Base-by-base conservation (phyloP, 2,113 vertebrate genomes). In the Thunnus maccoyii region DNA sequence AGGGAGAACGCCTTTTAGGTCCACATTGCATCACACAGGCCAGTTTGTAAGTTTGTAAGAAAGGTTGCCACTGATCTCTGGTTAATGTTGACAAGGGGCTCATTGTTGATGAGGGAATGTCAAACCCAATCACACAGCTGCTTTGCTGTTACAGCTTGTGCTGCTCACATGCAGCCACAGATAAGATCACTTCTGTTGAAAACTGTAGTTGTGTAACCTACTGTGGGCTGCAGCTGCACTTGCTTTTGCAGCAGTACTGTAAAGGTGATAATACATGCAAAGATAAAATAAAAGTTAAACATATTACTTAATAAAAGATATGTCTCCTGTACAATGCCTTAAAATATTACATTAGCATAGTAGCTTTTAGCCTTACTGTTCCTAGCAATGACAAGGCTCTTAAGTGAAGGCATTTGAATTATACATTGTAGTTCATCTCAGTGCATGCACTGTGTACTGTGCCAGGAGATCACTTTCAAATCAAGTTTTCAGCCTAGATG, bases 161-260 rank as follows among this genome's bases (percentile, higher is more conserved):
- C 78, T 56, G 74, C 86, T 92, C 83, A 86, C 90, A 80, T 75
- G 80, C 78, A 88, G 82, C 25, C 18, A 66, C 57, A 85, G 89
- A 94, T 91, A 92, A 92, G 85, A 91, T 91, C 89, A 60, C 76
- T 78, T 82, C 74, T 87, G 87, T 77, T 76, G 71, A 50, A 87
- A 76, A 83, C 27, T 65, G 51, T 47, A 66, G 76, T 90, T 90
- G 86, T 85, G 81, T 84, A 88, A 90, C 86, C 85, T 86, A 88
- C 50, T 44, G 56, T 63, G 44, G 52, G 76, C 72, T 85, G 65
- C 84, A 61, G 72, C 64, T 78, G 6, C 18, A 57, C 48, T 76
- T 17, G 18, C 61, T 81, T 72, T 57, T 72, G 51, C 36, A 62
- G 60, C 64, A 73, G 4, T 14, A 51, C 44, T 75, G 57, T 32